Evolutionary conservation across 2,888 invertebrate species (phyloP).

Genomic region (Amiota minor): DNA sequence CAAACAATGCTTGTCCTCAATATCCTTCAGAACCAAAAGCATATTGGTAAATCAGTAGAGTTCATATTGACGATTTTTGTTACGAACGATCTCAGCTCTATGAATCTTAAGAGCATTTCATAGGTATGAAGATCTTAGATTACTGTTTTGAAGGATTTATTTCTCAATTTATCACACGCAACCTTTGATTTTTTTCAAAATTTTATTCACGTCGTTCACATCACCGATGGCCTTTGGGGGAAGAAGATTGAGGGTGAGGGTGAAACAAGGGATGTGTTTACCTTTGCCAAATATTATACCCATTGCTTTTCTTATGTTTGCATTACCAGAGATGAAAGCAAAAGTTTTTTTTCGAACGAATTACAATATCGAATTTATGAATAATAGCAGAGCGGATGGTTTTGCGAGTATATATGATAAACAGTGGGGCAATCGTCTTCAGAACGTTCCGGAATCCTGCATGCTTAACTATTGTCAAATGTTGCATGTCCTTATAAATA

Average conservation of each 20-base stretch:
- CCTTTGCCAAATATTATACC: background rate
- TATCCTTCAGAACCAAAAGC: no score
- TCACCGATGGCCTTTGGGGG: background rate
- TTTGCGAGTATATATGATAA: background rate
- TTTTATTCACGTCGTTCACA: background rate
- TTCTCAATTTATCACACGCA: no score
- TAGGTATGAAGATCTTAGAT: background rate
- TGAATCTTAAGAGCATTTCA: background rate
- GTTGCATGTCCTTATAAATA: background rate
- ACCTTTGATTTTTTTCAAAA: background rate
- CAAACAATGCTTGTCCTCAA: no score
- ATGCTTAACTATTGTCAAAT: no score
- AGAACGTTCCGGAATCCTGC: background rate
- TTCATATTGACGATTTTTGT: background rate
- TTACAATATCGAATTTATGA: background rate
- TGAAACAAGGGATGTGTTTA: background rate
- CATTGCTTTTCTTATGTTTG: background rate
- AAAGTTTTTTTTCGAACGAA: background rate
- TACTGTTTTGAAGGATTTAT: background rate
- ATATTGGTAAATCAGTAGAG: background rate
- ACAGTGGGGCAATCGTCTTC: background rate
- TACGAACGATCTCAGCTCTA: background rate
- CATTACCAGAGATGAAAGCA: no score
- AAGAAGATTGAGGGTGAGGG: background rate
- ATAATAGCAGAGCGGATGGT: background rate